Evolutionary conservation across 1,140 invertebrate species (phyloP), one percentile per base, ranked within the genome.

Genomic region (Drosophila triauraria): DNA sequence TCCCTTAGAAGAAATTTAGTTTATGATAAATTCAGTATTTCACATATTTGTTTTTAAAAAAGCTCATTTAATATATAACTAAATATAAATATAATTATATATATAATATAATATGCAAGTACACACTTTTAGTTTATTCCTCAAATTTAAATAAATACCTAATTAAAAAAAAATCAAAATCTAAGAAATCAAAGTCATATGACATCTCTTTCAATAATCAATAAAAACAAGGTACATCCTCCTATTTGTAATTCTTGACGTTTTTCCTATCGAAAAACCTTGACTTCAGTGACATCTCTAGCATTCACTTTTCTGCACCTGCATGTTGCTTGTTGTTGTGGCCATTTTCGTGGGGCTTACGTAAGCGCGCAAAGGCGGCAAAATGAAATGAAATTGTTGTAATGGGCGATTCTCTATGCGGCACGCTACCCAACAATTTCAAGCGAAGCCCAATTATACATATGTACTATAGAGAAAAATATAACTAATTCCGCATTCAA

Each of bases 361-460:
- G 84, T 87, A 87, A 87, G 77, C 72, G 61, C 84, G 64, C 54
- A 75, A 82, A 87, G 85, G 84, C 84, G 83, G 83, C 78, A 56
- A 86, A 86, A 86, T 86, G 77, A 87, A 87, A 87, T 87, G 77
- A 87, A 87, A 87, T 88, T 87, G 84, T 87, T 87, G 85, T 87
- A 87, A 87, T 87, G 80, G 84, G 72, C 84, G 84, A 87, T 87
- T 87, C 86, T 88, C 84, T 80, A 80, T 83, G 84, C 83, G 83
- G 80, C 84, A 87, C 82, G 78, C 82, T 35, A 74, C 44, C 70
- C 74, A 78, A 56, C 44, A 51, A 51, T 51, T 51, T 32, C 30
- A 30, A 59, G 15, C n/a, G 8, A 20, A 15, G 6, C 17, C 60
- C 32, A 13, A 35, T 54, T 35, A 13, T 38, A 38, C 12, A 13